These are phyloP conservation scores for Pipra filicauda DNA, from an alignment of 2,113 vertebrate genomes.

Conservation along the genomic window DNA sequence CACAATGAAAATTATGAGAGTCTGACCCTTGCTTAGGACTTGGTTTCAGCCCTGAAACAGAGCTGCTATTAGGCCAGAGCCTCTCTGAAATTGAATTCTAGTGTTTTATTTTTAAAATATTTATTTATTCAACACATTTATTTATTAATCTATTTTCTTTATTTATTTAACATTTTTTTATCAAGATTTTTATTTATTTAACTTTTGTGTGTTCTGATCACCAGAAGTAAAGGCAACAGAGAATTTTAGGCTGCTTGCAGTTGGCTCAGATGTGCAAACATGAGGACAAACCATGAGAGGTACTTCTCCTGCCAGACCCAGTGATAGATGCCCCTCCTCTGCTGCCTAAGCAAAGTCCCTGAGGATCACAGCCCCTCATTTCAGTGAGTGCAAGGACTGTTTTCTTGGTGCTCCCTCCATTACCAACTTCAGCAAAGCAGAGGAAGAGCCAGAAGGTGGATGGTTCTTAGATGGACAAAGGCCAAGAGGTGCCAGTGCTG, in stretches of 20 bases:
- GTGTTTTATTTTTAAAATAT: neutral
- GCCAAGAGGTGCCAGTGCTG: neutral
- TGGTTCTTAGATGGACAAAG: neutral
- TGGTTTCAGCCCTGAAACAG: neutral
- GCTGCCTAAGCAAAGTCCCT: neutral
- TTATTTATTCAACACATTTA: neutral
- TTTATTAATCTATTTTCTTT: neutral
- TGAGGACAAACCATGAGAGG: neutral
- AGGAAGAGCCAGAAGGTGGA: neutral
- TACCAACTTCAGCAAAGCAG: neutral
- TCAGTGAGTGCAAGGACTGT: neutral
- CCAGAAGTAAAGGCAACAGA: neutral
- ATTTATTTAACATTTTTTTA: neutral
- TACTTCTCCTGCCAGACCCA: neutral
- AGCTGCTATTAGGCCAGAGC: neutral
- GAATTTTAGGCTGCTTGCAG: neutral
- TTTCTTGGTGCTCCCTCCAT: neutral
- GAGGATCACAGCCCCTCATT: neutral
- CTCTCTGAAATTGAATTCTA: neutral
- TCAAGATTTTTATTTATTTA: neutral
- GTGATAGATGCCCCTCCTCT: rapidly evolving
- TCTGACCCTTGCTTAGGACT: neutral
- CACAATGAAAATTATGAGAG: neutral
- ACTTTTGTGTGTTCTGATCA: neutral
- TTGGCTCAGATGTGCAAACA: neutral